Evolutionary conservation across 2,797 vertebrate genomes (phyloP).

Genomic region (Selene dorsalis): DNA sequence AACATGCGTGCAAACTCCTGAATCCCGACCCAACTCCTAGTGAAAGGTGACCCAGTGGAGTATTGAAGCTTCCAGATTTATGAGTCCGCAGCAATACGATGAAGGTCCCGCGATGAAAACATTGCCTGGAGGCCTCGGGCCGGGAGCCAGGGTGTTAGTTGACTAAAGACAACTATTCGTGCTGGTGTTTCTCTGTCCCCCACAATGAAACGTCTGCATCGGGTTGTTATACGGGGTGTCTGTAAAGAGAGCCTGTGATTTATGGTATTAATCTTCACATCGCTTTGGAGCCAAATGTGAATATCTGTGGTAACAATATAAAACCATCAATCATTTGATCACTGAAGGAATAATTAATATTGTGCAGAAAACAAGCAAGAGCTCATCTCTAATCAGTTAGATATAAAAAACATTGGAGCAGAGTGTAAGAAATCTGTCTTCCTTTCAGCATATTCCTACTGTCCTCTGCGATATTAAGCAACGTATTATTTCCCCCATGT

Average conservation of each 20-base stretch:
- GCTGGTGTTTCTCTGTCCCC: conserved; percentile 50
- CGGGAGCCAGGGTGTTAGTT: conserved; percentile 71
- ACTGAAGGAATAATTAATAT: conserved; percentile 58
- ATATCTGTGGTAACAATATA: conserved; percentile 46
- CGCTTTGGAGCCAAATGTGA: conserved; percentile 55
- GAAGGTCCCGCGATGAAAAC: conserved; percentile 66
- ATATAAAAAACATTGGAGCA: conserved; percentile 13
- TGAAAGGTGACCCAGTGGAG: conserved; percentile 64
- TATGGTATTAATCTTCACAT: conserved; percentile 71
- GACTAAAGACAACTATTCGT: conserved; percentile 67
- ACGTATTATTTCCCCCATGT: conserved; percentile 30
- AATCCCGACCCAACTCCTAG: conserved; percentile 48
- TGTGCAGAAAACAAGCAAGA: conserved; percentile 11
- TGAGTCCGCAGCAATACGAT: conserved; percentile 42
- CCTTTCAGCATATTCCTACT: conserved; percentile 32
- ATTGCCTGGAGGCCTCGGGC: conserved; percentile 65
- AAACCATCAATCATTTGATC: conserved; percentile 70
- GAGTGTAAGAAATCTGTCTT: not conserved
- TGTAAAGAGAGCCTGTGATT: conserved; percentile 65
- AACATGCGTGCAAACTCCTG: conserved; percentile 45
- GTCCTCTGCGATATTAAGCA: conserved; percentile 26
- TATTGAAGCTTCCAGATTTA: conserved; percentile 73
- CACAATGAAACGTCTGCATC: conserved; percentile 56
- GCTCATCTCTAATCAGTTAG: conserved; percentile 27
- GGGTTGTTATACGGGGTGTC: conserved; percentile 47